phyloP scores from a whole-genome alignment of 53 echinoderm and acorn worm genomes.

The Zoroaster sp. region DNA sequence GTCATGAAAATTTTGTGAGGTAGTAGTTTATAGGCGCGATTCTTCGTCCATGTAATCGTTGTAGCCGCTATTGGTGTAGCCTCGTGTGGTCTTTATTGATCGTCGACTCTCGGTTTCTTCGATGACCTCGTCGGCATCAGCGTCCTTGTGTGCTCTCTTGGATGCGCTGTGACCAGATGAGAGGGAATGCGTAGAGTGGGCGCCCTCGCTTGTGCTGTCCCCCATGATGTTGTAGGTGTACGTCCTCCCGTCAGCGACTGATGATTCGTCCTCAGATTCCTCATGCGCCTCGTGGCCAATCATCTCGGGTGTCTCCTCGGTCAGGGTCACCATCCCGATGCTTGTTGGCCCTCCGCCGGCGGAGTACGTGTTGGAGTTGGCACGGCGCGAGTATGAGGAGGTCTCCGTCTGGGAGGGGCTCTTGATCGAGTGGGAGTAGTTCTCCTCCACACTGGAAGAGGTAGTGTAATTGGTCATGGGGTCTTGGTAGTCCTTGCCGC shows the following conservation, averaged over 20 bases:
- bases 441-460: slow-evolving; percentile 28
- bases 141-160: not conserved
- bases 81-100: slow-evolving; percentile 11
- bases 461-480: slow-evolving; percentile 56
- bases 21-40: not conserved
- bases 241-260: slow-evolving; percentile 13
- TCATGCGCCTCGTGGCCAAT: not conserved
- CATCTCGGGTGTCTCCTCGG: slow-evolving; percentile 43
- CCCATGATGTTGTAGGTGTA: slow-evolving; percentile 57
- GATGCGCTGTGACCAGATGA: slow-evolving; percentile 11
- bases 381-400: slow-evolving; percentile 15
- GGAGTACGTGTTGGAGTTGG: slow-evolving; percentile 41
- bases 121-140: not conserved
- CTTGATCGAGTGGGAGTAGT: slow-evolving; percentile 5
- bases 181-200: not conserved
- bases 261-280: slow-evolving; percentile 9
- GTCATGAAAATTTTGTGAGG: not conserved
- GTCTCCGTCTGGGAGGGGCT: not conserved
- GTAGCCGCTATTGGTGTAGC: slow-evolving; percentile 17
- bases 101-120: slow-evolving; percentile 5
- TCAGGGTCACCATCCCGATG: slow-evolving; percentile 29
- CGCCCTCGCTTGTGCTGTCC: slow-evolving; percentile 24
- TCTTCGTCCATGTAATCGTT: slow-evolving; percentile 30
- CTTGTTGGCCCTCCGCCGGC: slow-evolving; percentile 18
- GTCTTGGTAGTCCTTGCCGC: slow-evolving; percentile 24